A percentile compares a stretch with the other conserved stretches of the same genome.
These are phyloP conservation scores for Thymallus thymallus DNA, from an alignment of 2,113 vertebrate species.

Conservation along the genomic window DNA sequence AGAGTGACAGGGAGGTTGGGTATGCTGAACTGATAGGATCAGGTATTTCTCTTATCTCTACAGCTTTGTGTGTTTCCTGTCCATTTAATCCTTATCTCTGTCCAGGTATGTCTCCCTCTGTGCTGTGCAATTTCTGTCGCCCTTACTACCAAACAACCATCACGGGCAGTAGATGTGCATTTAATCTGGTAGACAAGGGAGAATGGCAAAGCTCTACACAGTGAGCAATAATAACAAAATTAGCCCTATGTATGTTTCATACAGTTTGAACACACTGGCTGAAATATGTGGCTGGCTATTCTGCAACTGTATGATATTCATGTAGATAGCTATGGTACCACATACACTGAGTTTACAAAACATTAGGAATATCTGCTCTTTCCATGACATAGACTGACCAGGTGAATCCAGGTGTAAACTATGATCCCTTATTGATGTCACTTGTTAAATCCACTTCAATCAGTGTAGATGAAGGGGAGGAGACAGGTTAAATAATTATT, in stretches of 20 bases:
- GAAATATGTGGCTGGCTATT: too few relatives aligned
- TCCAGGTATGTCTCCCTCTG: neutral
- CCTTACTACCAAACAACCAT: neutral
- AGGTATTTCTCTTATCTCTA: constrained; percentile 4
- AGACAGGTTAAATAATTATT: too few relatives aligned
- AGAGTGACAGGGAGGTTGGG: neutral
- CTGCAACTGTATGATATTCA: too few relatives aligned
- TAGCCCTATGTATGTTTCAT: neutral
- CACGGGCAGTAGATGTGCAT: neutral
- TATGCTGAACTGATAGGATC: neutral
- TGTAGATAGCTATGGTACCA: too few relatives aligned
- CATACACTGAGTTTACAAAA: too few relatives aligned
- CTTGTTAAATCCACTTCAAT: too few relatives aligned
- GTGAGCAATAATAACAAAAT: neutral
- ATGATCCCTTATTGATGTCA: too few relatives aligned
- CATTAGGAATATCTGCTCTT: too few relatives aligned
- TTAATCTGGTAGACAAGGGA: neutral
- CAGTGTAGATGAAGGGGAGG: too few relatives aligned
- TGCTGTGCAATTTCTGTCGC: constrained; percentile 4
- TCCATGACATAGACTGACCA: too few relatives aligned
- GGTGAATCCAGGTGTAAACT: too few relatives aligned
- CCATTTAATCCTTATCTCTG: constrained; percentile 12
- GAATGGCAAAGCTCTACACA: neutral
- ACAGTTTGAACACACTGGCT: too few relatives aligned
- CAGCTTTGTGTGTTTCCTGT: neutral